A percentile compares a stretch with the other conserved stretches of the same genome.
These are phyloP conservation scores for Nannoperca australis DNA, from an alignment of 2,797 vertebrate genomes.

Conservation along the genomic window DNA sequence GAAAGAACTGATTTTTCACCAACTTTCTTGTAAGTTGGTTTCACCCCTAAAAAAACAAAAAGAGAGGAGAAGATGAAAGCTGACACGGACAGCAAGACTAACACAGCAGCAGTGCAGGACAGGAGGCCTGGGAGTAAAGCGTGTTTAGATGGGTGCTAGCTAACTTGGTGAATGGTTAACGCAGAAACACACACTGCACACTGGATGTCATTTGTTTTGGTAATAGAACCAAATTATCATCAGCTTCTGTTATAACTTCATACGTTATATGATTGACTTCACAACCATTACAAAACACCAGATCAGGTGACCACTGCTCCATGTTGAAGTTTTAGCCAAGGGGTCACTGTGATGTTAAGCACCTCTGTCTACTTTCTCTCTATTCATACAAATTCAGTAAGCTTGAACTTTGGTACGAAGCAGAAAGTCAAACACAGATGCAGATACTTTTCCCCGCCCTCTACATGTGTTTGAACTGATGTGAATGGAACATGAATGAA, in stretches of 20 bases:
- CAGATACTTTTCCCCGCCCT: neutral
- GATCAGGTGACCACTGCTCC: neutral
- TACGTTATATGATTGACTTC: neutral
- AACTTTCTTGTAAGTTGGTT: constrained; percentile 53
- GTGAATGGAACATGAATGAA: constrained; percentile 15
- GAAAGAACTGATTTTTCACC: constrained; percentile 40
- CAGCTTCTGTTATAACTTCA: neutral
- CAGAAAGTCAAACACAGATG: constrained; percentile 1
- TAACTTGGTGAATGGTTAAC: neutral
- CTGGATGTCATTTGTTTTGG: neutral
- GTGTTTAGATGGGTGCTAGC: constrained; percentile 2
- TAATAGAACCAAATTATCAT: too few relatives aligned
- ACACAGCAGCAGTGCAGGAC: constrained; percentile 15
- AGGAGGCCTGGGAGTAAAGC: neutral
- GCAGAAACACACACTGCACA: neutral
- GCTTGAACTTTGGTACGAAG: constrained; percentile 24
- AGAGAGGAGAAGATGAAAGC: constrained; percentile 48
- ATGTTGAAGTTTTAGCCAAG: neutral
- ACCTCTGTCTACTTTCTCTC: neutral
- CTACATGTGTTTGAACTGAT: neutral
- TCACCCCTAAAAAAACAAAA: constrained; percentile 8
- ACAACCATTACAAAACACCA: neutral
- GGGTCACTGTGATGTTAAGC: neutral
- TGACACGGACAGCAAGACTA: constrained; percentile 39
- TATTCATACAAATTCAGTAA: constrained; percentile 14